Evolutionary conservation across 2,888 invertebrate genomes (phyloP).

Genomic region (Ariolimax columbianus): DNA sequence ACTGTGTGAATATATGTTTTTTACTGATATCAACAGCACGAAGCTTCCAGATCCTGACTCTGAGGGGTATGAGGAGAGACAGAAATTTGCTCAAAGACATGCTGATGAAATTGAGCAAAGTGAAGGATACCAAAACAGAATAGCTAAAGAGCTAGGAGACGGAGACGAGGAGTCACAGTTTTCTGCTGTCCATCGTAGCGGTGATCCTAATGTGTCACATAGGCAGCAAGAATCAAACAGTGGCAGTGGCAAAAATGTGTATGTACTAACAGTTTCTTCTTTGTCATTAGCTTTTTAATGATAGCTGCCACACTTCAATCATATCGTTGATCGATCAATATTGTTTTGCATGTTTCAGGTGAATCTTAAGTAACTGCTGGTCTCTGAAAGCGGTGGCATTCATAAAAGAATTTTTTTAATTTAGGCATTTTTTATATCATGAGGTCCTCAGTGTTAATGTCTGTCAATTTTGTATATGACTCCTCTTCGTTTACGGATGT

Average conservation of each 20-base stretch:
- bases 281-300: neutral
- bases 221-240: neutral
- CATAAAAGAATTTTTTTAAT: too few relatives aligned
- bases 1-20: neutral
- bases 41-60: conserved; percentile 82
- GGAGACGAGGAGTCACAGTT: conserved; percentile 88
- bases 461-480: too few relatives aligned
- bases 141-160: conserved; percentile 89
- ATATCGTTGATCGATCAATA: neutral
- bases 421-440: too few relatives aligned
- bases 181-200: conserved; percentile 85
- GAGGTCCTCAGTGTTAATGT: too few relatives aligned
- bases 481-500: too few relatives aligned
- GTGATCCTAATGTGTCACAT: neutral
- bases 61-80: conserved; percentile 90
- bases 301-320: too few relatives aligned
- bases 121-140: conserved; percentile 88
- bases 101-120: conserved; percentile 95
- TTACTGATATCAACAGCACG: conserved; percentile 21
- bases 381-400: too few relatives aligned
- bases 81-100: conserved; percentile 89
- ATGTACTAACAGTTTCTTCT: neutral
- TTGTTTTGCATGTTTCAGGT: neutral
- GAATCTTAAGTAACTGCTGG: too few relatives aligned
- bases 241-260: conserved; percentile 35